Conservation (phyloP, 2,888 invertebrate species). For the Phymatocera aterrima region DNA sequence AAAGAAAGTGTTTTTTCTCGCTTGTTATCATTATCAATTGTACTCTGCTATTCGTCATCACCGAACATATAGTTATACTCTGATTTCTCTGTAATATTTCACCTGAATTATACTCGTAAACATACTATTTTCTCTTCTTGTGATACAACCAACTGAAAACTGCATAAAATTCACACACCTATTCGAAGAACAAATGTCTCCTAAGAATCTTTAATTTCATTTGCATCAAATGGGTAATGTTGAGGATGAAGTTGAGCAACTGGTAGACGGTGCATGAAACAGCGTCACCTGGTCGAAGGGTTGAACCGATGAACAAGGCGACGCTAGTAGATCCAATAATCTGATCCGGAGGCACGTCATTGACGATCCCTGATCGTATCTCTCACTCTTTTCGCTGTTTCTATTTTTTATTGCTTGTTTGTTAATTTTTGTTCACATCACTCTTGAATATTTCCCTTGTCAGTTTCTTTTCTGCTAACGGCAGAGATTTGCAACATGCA, state of each 20-base stretch:
- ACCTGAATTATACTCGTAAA: no score
- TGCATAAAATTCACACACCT: neutral
- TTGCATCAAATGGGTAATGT: slow-evolving; percentile 14
- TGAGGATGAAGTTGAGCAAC: slow-evolving; percentile 26
- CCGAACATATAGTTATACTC: no score
- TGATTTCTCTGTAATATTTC: no score
- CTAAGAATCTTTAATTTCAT: slow-evolving; percentile 11
- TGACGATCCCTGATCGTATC: slow-evolving; percentile 33
- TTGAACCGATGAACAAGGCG: slow-evolving; percentile 31
- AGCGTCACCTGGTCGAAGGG: slow-evolving; percentile 27
- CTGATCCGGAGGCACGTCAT: slow-evolving; percentile 38
- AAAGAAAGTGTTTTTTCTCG: no score
- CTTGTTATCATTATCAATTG: no score
- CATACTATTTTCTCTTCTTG: neutral
- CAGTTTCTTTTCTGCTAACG: neutral
- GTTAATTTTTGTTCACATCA: neutral
- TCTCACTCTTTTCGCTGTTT: neutral
- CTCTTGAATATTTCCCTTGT: neutral
- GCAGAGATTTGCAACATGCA: no score
- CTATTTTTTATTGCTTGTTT: neutral
- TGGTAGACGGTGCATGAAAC: slow-evolving; percentile 40
- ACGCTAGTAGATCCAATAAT: slow-evolving; percentile 39
- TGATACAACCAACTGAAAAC: neutral
- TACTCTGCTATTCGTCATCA: no score
- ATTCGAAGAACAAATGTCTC: neutral